phyloP scores from a whole-genome alignment of 2,113 vertebrate species.

The Thymallus thymallus region DNA sequence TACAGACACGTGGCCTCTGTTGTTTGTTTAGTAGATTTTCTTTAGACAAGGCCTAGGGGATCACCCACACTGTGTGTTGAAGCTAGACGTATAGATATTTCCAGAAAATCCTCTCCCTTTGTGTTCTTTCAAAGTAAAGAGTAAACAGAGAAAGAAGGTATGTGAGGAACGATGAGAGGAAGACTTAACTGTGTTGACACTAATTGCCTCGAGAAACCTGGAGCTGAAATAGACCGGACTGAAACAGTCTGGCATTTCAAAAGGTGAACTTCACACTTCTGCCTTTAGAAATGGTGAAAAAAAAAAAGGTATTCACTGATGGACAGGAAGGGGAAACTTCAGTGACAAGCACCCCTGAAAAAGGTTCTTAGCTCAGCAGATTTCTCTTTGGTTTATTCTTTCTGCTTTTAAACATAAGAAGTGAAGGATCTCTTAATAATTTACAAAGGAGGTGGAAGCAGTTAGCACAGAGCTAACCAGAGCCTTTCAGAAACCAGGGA shows the following conservation, averaged over 20 bases:
- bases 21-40: neutral
- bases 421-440: neutral
- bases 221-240: slow-evolving; percentile 11
- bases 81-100: neutral
- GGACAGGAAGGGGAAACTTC: slow-evolving; percentile 15
- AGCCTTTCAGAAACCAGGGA: too few species aligned
- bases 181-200: slow-evolving; percentile 24
- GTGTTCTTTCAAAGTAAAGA: slow-evolving; percentile 7
- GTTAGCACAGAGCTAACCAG: neutral
- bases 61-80: neutral
- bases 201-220: slow-evolving; percentile 39
- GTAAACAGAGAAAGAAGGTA: slow-evolving; percentile 7
- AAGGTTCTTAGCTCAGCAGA: neutral
- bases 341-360: slow-evolving; percentile 1
- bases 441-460: neutral
- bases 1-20: neutral
- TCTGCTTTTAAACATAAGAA: slow-evolving; percentile 7
- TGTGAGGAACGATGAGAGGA: slow-evolving; percentile 3
- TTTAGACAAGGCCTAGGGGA: neutral
- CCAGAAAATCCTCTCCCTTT: slow-evolving; percentile 5
- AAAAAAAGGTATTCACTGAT: slow-evolving; percentile 8
- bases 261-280: slow-evolving; percentile 6
- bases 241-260: slow-evolving; percentile 37
- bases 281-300: slow-evolving; percentile 1
- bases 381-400: neutral